A percentile compares a stretch with the other conserved stretches of the same genome.
phyloP scores from a whole-genome alignment of 2,113 vertebrate genomes.

The Thalassoma bifasciatum region DNA sequence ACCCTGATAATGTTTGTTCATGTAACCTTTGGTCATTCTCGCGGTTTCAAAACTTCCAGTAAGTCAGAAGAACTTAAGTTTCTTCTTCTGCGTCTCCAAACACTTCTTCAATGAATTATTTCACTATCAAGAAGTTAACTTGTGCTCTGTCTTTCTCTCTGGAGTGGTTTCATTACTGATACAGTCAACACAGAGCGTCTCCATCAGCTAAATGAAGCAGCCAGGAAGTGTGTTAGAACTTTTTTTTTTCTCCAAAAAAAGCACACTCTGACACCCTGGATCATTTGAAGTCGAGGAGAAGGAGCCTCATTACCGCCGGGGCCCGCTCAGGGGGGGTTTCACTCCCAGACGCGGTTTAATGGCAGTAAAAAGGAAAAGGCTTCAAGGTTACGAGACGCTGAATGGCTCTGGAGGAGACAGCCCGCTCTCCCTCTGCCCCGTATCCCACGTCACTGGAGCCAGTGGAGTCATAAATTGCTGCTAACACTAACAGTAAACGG shows the following conservation, averaged over 20 bases:
- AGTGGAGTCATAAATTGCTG: conserved; percentile 79
- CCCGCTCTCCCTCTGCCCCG: conserved; percentile 61
- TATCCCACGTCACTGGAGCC: conserved; percentile 80
- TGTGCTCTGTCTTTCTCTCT: conserved; percentile 3
- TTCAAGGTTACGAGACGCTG: conserved; percentile 76
- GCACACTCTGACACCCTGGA: conserved; percentile 59
- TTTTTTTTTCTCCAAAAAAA: conserved; percentile 22
- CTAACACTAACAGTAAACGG: conserved; percentile 82
- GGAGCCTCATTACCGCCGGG: conserved; percentile 74
- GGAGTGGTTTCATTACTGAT: conserved; percentile 17
- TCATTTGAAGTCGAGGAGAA: conserved; percentile 74
- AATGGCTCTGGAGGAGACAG: conserved; percentile 74
- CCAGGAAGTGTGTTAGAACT: conserved; percentile 54
- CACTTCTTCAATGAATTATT: background rate
- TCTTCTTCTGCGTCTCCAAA: background rate
- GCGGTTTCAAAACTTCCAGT: too few species aligned
- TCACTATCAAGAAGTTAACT: background rate
- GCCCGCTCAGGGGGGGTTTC: conserved; percentile 49
- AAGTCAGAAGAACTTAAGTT: too few species aligned
- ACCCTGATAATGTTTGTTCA: too few species aligned
- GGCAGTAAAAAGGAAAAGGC: conserved; percentile 77
- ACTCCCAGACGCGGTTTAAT: conserved; percentile 76
- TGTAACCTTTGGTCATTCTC: too few species aligned
- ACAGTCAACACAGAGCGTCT: conserved; percentile 30
- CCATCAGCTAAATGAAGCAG: conserved; percentile 50